phyloP scores from a whole-genome alignment of 2,113 vertebrate species.

The Ptyas mucosa region DNA sequence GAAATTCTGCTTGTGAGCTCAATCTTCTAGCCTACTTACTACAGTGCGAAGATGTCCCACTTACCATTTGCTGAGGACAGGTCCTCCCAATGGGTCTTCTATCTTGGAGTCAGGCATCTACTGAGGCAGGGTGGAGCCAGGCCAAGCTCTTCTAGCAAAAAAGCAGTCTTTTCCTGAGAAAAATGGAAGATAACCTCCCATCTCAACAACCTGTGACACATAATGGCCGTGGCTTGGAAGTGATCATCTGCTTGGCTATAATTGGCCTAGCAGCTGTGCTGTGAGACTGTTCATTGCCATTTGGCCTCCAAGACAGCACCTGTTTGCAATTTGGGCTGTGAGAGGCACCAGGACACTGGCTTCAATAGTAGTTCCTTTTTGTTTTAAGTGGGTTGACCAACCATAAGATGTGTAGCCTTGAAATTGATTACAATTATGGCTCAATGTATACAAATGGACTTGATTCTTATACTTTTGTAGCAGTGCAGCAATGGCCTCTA shows the following conservation, averaged over 20 bases:
- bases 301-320: not conserved
- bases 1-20: not conserved
- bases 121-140: not conserved
- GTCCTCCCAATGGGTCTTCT: not conserved
- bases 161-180: not conserved
- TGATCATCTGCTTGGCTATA: not conserved
- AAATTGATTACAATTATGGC: not conserved
- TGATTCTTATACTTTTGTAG: not conserved
- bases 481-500: not conserved
- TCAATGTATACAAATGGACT: not conserved
- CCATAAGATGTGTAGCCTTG: not conserved
- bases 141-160: not conserved
- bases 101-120: not conserved
- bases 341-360: not conserved
- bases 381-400: not conserved
- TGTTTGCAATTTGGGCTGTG: not conserved
- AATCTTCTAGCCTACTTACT: not conserved
- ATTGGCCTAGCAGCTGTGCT: not conserved
- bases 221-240: not conserved
- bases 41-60: not conserved
- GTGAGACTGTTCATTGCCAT: not conserved
- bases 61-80: not conserved
- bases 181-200: not conserved
- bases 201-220: not conserved
- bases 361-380: not conserved